A percentile compares a stretch with the other conserved stretches of the same genome.
These are phyloP conservation scores for Leptopilina myrica DNA, from an alignment of 2,888 invertebrate species.

Conservation along the genomic window DNA sequence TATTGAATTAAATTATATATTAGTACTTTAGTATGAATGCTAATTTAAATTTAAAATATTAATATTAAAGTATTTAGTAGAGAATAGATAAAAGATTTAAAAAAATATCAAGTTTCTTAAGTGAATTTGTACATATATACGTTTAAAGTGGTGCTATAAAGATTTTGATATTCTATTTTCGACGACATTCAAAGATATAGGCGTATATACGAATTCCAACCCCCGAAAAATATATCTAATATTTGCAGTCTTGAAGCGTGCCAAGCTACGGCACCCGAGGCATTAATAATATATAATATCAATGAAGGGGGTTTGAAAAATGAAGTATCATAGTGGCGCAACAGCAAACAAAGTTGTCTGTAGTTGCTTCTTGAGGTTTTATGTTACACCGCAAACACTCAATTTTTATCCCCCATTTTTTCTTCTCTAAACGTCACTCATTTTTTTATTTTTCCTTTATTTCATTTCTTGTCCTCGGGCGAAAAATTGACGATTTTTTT, in stretches of 20 bases:
- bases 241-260: constrained; percentile 68
- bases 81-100: no score
- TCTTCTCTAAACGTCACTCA: constrained; percentile 47
- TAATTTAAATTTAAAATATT: no score
- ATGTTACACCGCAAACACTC: constrained; percentile 74
- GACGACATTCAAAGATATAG: constrained; percentile 22
- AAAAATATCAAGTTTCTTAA: no score
- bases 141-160: neutral
- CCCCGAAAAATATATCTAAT: constrained; percentile 54
- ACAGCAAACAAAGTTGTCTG: constrained; percentile 64
- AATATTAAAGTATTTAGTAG: no score
- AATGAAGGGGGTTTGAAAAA: constrained; percentile 64
- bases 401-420: constrained; percentile 52
- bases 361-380: constrained; percentile 64
- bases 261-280: constrained; percentile 66
- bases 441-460: constrained; percentile 45
- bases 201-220: constrained; percentile 12
- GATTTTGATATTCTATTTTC: constrained; percentile 30
- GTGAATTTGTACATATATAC: no score
- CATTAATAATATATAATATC: constrained; percentile 73
- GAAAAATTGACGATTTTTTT: no score
- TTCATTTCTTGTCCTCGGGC: no score
- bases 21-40: no score
- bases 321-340: constrained; percentile 55
- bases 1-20: no score